Percentiles rank a stretch among this genome's conserved stretches.
phyloP scores from a whole-genome alignment of 1,140 invertebrate species.

The Nylanderia fulva region DNA sequence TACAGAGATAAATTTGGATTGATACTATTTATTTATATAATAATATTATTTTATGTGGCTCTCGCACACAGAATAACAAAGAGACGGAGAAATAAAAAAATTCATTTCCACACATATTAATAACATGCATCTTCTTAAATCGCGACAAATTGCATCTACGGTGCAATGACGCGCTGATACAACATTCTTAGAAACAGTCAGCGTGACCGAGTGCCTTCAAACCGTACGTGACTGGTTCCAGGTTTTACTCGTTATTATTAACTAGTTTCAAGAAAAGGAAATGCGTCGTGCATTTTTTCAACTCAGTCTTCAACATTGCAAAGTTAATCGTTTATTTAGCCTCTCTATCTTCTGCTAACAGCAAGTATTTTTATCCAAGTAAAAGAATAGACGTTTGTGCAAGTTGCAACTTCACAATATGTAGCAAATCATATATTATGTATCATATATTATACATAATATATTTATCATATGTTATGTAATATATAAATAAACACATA shows the following conservation, averaged over 20 bases:
- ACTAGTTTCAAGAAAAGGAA: slow-evolving; percentile 56
- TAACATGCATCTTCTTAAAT: not conserved
- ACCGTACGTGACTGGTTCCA: slow-evolving; percentile 68
- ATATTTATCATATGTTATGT: too few species aligned
- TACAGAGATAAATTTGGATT: not conserved
- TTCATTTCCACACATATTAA: not conserved
- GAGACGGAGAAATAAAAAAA: not conserved
- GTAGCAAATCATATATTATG: too few species aligned
- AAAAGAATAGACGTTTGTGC: not conserved
- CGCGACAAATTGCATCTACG: slow-evolving; percentile 19
- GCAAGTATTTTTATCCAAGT: not conserved
- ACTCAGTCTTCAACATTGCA: not conserved
- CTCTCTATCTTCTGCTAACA: not conserved
- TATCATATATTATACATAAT: too few species aligned
- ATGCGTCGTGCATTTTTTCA: slow-evolving; percentile 18
- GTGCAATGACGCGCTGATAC: slow-evolving; percentile 60
- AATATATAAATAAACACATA: too few species aligned
- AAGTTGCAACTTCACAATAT: not conserved
- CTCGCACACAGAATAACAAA: not conserved
- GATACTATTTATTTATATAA: not conserved
- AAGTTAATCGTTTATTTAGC: not conserved
- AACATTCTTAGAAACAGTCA: slow-evolving; percentile 69
- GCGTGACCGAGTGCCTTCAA: slow-evolving; percentile 36
- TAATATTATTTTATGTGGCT: not conserved
- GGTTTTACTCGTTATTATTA: slow-evolving; percentile 67